Evolutionary conservation across 1,140 invertebrate species (phyloP).

Genomic region (Scaptomyza pallida): DNA sequence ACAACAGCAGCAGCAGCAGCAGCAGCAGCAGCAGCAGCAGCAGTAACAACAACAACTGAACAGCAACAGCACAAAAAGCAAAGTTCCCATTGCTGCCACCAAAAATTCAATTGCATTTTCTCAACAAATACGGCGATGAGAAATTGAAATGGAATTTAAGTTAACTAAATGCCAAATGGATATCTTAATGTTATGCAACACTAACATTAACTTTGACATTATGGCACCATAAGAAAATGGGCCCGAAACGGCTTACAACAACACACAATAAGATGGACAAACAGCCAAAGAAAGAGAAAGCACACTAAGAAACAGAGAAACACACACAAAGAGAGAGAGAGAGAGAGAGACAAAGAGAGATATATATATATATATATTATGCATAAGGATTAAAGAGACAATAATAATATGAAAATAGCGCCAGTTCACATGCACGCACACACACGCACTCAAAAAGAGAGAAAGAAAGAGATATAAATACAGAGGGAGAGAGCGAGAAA

Average conservation of each 20-base stretch:
- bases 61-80: background rate
- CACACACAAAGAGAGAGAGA: background rate
- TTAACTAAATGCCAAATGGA: background rate
- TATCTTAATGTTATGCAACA: background rate
- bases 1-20: no score
- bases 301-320: background rate
- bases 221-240: constrained; percentile 11
- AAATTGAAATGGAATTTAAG: constrained; percentile 1
- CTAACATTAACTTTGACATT: constrained; percentile 10
- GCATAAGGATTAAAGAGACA: no score
- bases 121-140: no score
- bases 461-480: constrained; percentile 25
- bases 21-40: no score
- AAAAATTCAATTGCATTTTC: no score
- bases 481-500: no score
- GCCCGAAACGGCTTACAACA: background rate
- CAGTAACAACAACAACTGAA: no score
- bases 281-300: background rate
- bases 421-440: background rate
- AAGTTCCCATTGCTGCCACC: no score
- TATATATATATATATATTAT: background rate
- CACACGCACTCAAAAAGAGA: constrained; percentile 3
- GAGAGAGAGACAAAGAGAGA: background rate
- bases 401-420: no score
- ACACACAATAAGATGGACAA: constrained; percentile 6